Evolutionary conservation across 2,888 invertebrate genomes (phyloP).

Genomic region (Ochropleura plecta): DNA sequence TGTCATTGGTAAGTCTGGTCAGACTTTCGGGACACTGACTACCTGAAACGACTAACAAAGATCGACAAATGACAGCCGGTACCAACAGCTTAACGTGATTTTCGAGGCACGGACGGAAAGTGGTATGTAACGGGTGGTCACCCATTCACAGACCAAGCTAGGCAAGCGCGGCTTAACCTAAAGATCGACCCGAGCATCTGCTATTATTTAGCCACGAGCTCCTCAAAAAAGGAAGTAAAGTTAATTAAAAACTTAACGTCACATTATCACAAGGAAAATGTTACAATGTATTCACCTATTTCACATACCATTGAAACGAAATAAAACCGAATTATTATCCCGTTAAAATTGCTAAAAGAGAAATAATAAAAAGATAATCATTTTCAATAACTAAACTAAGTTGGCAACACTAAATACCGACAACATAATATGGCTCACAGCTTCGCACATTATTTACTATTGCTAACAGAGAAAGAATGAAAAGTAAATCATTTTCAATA

Average conservation of each 20-base stretch:
- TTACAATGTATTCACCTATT: slow-evolving; percentile 6
- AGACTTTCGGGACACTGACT: no score
- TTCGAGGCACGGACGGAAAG: no score
- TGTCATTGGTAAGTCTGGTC: no score
- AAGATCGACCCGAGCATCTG: no score
- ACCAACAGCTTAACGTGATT: no score
- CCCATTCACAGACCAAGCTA: no score
- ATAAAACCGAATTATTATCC: slow-evolving; percentile 15
- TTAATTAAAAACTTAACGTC: not conserved
- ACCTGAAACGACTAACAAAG: no score
- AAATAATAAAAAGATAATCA: not conserved
- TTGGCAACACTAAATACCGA: not conserved
- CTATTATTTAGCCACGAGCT: no score
- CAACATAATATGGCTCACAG: not conserved
- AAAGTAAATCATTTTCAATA: not conserved
- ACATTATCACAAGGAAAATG: slow-evolving; percentile 23
- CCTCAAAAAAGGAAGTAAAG: not conserved
- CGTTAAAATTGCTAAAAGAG: slow-evolving; percentile 1
- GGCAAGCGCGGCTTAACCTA: no score
- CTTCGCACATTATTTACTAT: not conserved
- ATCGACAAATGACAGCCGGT: no score
- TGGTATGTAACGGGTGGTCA: no score
- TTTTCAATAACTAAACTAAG: not conserved
- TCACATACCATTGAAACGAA: slow-evolving; percentile 23
- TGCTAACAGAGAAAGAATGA: not conserved